Percentiles rank a stretch among this genome's conserved stretches.
phyloP scores from a whole-genome alignment of 2,113 vertebrate genomes.

The Falcunculus frontatus region DNA sequence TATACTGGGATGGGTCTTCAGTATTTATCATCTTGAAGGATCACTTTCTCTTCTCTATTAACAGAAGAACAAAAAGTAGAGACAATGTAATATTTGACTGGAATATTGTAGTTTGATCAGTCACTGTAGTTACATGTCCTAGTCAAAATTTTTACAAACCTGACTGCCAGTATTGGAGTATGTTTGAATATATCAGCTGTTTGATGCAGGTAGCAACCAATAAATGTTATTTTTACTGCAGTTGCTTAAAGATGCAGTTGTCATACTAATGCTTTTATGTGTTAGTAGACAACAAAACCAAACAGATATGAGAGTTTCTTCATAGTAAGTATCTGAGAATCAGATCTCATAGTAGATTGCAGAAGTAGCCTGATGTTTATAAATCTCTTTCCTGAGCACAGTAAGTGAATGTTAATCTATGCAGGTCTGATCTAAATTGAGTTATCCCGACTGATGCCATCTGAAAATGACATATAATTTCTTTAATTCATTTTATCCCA shows the following conservation, averaged over 20 bases:
- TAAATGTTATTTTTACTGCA: not conserved
- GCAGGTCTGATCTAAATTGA: not conserved
- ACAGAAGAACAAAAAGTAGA: not conserved
- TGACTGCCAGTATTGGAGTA: not conserved
- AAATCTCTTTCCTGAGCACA: not conserved
- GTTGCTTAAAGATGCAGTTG: not conserved
- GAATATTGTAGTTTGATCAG: not conserved
- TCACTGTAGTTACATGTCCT: not conserved
- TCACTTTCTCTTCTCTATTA: not conserved
- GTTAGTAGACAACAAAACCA: not conserved
- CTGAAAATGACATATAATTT: not conserved
- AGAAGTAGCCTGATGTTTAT: not conserved
- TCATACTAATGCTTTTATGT: not conserved
- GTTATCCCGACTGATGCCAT: not conserved
- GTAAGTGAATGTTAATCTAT: not conserved
- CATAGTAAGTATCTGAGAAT: not conserved
- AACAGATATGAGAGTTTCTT: not conserved
- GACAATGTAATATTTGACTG: not conserved
- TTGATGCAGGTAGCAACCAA: not conserved
- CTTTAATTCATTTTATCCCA: not conserved
- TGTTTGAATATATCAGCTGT: not conserved
- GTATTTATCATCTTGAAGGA: not conserved
- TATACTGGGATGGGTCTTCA: not conserved
- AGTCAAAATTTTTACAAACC: not conserved
- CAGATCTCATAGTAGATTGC: not conserved